A percentile compares a stretch with the other conserved stretches of the same genome.
phyloP scores from a whole-genome alignment of 2,888 invertebrate species.

The Steromphala cineraria region DNA sequence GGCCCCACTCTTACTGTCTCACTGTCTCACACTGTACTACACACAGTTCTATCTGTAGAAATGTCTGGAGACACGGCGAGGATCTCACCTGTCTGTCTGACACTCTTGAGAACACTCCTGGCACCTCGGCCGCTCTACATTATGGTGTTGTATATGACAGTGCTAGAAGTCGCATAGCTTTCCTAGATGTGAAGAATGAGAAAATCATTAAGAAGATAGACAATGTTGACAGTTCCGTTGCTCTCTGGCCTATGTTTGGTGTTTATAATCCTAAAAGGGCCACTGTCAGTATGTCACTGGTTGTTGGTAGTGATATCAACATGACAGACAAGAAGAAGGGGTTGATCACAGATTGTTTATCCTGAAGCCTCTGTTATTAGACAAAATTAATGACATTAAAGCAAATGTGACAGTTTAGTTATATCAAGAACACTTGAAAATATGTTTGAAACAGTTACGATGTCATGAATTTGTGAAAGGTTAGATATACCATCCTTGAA shows the following conservation, averaged over 20 bases:
- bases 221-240: background rate
- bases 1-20: no score
- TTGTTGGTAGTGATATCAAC: background rate
- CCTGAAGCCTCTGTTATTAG: background rate
- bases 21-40: no score
- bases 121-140: background rate
- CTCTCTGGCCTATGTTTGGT: background rate
- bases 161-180: background rate
- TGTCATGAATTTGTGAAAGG: no score
- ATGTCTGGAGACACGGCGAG: no score
- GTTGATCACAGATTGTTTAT: background rate
- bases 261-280: background rate
- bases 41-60: no score
- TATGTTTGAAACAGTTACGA: no score
- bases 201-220: background rate
- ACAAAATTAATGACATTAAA: no score
- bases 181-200: background rate
- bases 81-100: background rate
- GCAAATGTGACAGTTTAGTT: no score
- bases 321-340: background rate
- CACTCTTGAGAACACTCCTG: background rate
- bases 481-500: no score
- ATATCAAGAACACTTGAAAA: no score
- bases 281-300: background rate
- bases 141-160: background rate